Evolutionary conservation across 30 jellyfish, hydroid and myxozoan genomes (phyloP).

Genomic region (Pseudorhiza aurosa): DNA sequence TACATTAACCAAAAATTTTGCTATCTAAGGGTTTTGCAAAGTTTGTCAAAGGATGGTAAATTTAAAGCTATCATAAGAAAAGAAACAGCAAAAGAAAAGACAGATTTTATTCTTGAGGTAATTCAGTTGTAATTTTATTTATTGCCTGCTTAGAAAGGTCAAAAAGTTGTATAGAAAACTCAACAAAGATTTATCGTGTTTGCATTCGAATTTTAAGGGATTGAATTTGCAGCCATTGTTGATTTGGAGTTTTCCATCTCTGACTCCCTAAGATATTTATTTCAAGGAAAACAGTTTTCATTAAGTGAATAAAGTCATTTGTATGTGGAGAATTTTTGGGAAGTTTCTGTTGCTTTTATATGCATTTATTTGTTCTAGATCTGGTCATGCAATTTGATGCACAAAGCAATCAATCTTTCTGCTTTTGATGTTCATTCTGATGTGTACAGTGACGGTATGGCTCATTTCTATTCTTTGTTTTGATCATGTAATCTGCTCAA

Average conservation of each 20-base stretch:
- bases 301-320: no score
- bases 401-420: constrained; percentile 56
- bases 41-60: constrained; percentile 1
- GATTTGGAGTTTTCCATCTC: neutral
- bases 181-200: no score
- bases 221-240: neutral
- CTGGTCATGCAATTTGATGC: neutral
- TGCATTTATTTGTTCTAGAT: no score
- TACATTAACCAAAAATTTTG: no score
- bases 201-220: neutral
- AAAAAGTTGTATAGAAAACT: no score
- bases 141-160: neutral
- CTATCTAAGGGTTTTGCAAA: neutral
- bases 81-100: neutral
- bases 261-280: neutral
- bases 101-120: neutral
- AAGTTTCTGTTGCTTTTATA: neutral
- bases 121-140: neutral
- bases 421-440: constrained; percentile 72
- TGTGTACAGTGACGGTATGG: constrained; percentile 52
- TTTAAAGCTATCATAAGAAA: neutral
- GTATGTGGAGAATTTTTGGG: neutral
- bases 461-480: neutral
- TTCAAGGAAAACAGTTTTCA: neutral
- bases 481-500: neutral